phyloP scores from a whole-genome alignment of 1,140 invertebrate species.

The Bombus waltoni region DNA sequence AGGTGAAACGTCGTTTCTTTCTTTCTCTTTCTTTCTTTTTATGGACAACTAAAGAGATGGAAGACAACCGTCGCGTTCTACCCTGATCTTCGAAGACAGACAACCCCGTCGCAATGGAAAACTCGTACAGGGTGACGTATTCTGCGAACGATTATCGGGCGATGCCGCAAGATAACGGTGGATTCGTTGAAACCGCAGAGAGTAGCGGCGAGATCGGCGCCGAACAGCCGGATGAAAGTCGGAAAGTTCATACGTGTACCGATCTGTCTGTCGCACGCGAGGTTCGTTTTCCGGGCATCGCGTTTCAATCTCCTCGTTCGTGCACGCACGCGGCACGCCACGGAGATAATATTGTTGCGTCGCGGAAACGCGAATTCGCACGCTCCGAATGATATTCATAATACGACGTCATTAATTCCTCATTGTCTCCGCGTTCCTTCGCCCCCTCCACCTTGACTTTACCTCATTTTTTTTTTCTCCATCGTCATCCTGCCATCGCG shows the following conservation, averaged over 20 bases:
- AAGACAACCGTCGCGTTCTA: too few relatives aligned
- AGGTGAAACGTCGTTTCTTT: too few relatives aligned
- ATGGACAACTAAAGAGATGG: too few relatives aligned
- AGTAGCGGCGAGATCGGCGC: background rate
- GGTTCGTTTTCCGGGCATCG: constrained; percentile 73
- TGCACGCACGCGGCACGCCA: background rate
- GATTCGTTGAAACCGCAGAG: background rate
- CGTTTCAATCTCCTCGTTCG: constrained; percentile 44
- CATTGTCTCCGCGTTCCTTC: constrained; percentile 72
- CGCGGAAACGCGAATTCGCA: constrained; percentile 79
- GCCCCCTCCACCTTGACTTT: background rate
- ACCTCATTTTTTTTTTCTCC: constrained; percentile 32
- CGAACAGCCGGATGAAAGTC: constrained; percentile 67
- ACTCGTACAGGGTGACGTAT: too few relatives aligned
- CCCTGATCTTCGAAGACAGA: too few relatives aligned
- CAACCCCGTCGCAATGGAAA: too few relatives aligned
- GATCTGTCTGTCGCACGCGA: constrained; percentile 71
- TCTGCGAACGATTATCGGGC: background rate
- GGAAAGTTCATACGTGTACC: constrained; percentile 57
- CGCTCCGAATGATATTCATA: constrained; percentile 81
- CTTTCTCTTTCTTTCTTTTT: too few relatives aligned
- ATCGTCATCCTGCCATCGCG: background rate
- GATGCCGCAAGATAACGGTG: background rate
- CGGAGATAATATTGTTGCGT: constrained; percentile 59
- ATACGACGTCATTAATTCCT: constrained; percentile 78